Base-by-base conservation (phyloP, 2,797 vertebrate species). In the Halcyon smyrnensis region DNA sequence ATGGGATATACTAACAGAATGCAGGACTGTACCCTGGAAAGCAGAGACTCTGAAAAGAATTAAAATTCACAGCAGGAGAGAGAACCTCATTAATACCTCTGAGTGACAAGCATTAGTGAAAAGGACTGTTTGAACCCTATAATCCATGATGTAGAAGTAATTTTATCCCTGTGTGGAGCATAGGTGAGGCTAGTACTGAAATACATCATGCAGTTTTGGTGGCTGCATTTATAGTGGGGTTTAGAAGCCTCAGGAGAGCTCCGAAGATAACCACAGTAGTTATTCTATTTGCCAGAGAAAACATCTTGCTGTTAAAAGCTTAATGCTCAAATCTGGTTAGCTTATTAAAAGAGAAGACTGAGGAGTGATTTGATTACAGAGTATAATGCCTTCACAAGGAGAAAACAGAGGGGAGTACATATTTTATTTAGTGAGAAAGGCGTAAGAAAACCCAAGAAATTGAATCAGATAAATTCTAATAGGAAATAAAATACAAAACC, bases 361-460 rank as follows among this genome's bases (percentile, higher is more conserved):
- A 94, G 27, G 51, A 92, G 39, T 82, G 67, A 94, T 96, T 96
- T 93, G 84, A 95, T 95, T 96, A 94, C 46, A 74, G 84, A 85
- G 12, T 70, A 67, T 84, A 92, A 92, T 60, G 39, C 46, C 51
- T 92, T 93, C 81, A 79, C 56, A 70, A 73, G 56, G 64, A 76
- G 70, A 74, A 94, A 93, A 70, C 56, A 87, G 86, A 68, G 45
- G 48, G 32, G 34, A 82, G 75, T 67, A 60, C 2, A 18, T 70
- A 64, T 82, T 90, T 80, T 68, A 90, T 82, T 90, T 84, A 87
- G 84, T 60, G 84, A 84, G 34, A 78, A 86, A 91, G 21, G 27
- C 2, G 0, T 59, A 79, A 80, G 51, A 83, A 92, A 96, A 74
- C 15, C 11, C 39, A 68, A 89, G 68, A 80, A 93, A 84, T 11